Evolutionary conservation across 2,888 invertebrate species (phyloP), one percentile per base, ranked within the genome.

Genomic region (Aporophyla nigra): DNA sequence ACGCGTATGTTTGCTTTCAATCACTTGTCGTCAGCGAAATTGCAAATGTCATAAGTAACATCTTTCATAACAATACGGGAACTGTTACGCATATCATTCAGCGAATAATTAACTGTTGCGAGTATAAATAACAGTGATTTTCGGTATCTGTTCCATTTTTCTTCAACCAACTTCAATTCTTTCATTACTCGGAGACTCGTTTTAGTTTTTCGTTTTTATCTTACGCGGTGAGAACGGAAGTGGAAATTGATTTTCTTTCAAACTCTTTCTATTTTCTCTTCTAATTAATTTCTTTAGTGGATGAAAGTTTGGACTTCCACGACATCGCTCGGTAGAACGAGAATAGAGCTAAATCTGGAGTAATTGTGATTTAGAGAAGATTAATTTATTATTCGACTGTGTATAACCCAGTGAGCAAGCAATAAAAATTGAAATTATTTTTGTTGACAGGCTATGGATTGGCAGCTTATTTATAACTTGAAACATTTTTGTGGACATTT

Each of bases 171-270:
- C 27, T 75, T 77, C 68, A 71, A 51, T 78, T 78, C 33, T 78
- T 66, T 63, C 53, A 59, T 71, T 78, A 74, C n/a, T 54, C n/a
- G 54, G 24, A n/a, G 61, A 83, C 40, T 63, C 33, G 21, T 63
- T 83, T 68, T 33, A 76, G 71, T 68, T 78, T 80, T 62, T 27
- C 56, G 65, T 78, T 69, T 68, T 59, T 54, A 53, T 82, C 53
- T 80, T 65, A 73, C 53, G 62, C 58, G 49, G 46, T 78, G 66
- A 68, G 71, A 77, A 71, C 67, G 80, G 72, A 68, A 78, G 83
- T 83, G 83, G 71, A 78, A 81, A 83, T 81, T 66, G 79, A 83
- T 78, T 81, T 81, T 83, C 83, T 78, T 78, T 81, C 68, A 78
- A 78, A 78, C 62, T 83, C 71, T 63, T 83, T 80, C 83, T 81